A percentile compares a stretch with the other conserved stretches of the same genome.
phyloP scores from a whole-genome alignment of 2,113 vertebrate genomes.

The Halichoeres trimaculatus region DNA sequence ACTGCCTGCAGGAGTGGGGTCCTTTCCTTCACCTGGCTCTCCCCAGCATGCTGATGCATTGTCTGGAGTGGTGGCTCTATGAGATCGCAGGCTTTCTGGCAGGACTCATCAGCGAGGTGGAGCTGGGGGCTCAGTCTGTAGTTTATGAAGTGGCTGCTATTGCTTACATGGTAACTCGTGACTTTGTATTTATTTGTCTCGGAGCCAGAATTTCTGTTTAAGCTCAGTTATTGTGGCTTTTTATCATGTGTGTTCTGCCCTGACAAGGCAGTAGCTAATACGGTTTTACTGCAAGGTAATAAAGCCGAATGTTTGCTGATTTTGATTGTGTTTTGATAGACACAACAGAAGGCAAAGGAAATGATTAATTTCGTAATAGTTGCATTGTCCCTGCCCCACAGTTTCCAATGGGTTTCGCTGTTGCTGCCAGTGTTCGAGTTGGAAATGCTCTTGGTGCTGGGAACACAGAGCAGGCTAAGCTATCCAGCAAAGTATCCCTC shows the following conservation, averaged over 20 bases:
- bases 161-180: conserved; percentile 85
- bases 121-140: conserved; percentile 89
- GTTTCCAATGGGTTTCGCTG: conserved; percentile 87
- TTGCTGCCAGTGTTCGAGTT: conserved; percentile 85
- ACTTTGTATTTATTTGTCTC: too few species aligned
- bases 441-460: conserved; percentile 90
- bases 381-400: conserved; percentile 51
- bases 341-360: too few species aligned
- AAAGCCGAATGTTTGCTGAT: background rate
- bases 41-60: conserved; percentile 91
- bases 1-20: conserved; percentile 89
- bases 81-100: conserved; percentile 89
- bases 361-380: background rate
- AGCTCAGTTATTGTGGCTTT: too few species aligned
- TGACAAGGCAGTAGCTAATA: too few species aligned
- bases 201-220: too few species aligned
- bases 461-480: conserved; percentile 81
- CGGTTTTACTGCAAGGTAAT: background rate
- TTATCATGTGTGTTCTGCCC: too few species aligned
- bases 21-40: conserved; percentile 85
- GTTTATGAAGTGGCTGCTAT: conserved; percentile 83
- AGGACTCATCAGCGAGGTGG: conserved; percentile 87
- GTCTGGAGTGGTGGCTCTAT: conserved; percentile 92
- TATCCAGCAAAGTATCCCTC: conserved; percentile 81
- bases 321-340: too few species aligned